Base-by-base conservation (phyloP, 1,140 invertebrate species). In the Sycobia sp. region DNA sequence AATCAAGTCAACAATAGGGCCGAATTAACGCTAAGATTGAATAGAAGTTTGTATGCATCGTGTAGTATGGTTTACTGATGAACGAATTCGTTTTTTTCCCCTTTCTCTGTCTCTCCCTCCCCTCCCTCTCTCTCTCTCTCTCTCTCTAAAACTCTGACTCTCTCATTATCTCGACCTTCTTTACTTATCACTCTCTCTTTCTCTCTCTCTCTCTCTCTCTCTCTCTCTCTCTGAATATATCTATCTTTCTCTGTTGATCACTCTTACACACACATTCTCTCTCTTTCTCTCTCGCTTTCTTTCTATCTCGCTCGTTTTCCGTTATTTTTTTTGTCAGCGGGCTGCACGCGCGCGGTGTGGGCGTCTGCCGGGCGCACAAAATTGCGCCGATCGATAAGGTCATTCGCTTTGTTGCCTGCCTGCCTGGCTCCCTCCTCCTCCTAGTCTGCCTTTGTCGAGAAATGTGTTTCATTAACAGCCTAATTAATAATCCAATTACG, bases 401-500 rank as follows among this genome's bases (percentile, higher is more conserved):
- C 63, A 67, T 67, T 62, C 65, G 39, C 67, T 68, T 54, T 54
- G 59, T 54, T 62, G 32, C 29, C 39, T 4, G 14, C 38, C 18
- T 34, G 23, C 38, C n/a, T 18, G 0, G 25, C 20, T 22, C 64
- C 62, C 55, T 64, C 39, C 39, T 44, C 43, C 62, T 53, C 10
- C 41, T 10, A 10, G 27, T 32, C 20, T 27, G 59, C 72, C 68
- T 70, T 71, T 68, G 65, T 74, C 68, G 66, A 61, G 70, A 76
- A 79, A 79, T 79, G 73, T 76, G 77, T 78, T 76, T 81, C 79
- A 79, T 81, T 79, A 82, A 78, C 79, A 74, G 78, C 77, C 76
- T 81, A 82, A 82, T 82, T 82, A 80, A 81, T 82, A 82, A 81
- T 82, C 78, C 77, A 82, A 80, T 81, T 81, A 81, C 74, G 74